Evolutionary conservation across 2,113 vertebrate species (phyloP).

Genomic region (Xenopus tropicalis): UCB_Xtro_10.0 CM004443.2:176203501-176204000

Average conservation of each 20-base stretch:
- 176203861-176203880: constrained; percentile 26
- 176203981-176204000: constrained; percentile 8
- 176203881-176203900: constrained; percentile 31
- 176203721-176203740: too few relatives aligned
- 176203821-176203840: constrained; percentile 27
- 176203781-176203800: not conserved
- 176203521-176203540: too few relatives aligned
- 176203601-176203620: too few relatives aligned
- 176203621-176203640: too few relatives aligned
- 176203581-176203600: too few relatives aligned
- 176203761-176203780: constrained; percentile 9
- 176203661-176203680: too few relatives aligned
- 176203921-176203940: constrained; percentile 25
- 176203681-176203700: too few relatives aligned
- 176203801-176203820: constrained; percentile 10
- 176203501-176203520: too few relatives aligned
- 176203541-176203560: too few relatives aligned
- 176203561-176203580: too few relatives aligned
- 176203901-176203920: constrained; percentile 30
- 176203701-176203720: too few relatives aligned
- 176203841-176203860: constrained; percentile 34
- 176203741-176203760: not conserved
- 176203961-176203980: constrained; percentile 27
- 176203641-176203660: too few relatives aligned
- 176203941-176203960: constrained; percentile 28